A percentile compares a stretch with the other conserved stretches of the same genome.
Conservation (phyloP, 2,113 vertebrate species). For the Trogon melanurus region DNA sequence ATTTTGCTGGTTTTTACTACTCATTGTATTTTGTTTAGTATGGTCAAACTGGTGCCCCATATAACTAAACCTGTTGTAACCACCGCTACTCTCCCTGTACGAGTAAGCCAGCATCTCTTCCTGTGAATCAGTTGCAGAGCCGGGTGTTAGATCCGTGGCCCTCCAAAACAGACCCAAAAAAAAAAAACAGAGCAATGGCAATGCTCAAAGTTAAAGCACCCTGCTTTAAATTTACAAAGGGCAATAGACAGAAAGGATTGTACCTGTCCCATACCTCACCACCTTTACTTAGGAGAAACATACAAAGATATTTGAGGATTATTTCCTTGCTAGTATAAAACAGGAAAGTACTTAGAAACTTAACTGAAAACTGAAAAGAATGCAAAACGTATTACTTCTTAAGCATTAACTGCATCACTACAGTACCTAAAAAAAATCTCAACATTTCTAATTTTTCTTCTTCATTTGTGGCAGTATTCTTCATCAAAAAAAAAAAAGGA, state of each 20-base stretch:
- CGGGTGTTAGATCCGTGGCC: background rate
- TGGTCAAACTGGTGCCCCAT: background rate
- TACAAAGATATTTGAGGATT: background rate
- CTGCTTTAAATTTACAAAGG: background rate
- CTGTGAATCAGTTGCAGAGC: background rate
- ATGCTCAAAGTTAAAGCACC: background rate
- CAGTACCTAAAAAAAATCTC: background rate
- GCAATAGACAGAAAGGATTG: background rate
- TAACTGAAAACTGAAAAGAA: background rate
- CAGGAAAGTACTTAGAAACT: background rate
- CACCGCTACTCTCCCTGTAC: background rate
- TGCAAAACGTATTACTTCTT: background rate
- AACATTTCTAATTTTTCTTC: background rate
- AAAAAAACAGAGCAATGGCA: background rate
- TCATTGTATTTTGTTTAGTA: background rate
- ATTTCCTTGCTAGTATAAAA: background rate
- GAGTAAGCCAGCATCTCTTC: background rate
- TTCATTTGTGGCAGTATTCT: background rate
- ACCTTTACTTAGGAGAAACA: background rate
- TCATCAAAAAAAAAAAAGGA: background rate
- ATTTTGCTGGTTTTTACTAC: background rate
- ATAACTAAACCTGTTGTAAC: background rate
- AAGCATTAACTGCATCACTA: background rate
- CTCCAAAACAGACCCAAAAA: background rate
- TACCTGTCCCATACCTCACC: background rate